Evolutionary conservation across 2,113 vertebrate species (phyloP).

Genomic region (Uria lomvia): DNA sequence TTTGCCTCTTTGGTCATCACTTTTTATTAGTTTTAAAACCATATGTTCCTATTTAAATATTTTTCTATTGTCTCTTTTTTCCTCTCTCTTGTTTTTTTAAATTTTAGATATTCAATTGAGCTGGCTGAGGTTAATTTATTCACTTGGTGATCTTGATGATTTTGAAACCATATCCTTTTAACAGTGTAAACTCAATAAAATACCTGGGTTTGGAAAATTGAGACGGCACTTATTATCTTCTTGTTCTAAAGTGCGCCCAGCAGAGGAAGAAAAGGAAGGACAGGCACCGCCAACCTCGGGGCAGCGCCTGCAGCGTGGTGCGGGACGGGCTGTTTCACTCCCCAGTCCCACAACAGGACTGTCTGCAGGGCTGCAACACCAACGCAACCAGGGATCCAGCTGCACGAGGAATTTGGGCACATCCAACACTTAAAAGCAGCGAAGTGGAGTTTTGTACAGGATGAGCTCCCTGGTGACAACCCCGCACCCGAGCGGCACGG

Average conservation of each 20-base stretch:
- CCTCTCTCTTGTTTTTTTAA: not conserved
- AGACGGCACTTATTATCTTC: not conserved
- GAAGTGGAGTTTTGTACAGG: not conserved
- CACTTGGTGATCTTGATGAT: not conserved
- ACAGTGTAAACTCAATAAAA: not conserved
- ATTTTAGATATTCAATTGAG: not conserved
- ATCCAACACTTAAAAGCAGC: not conserved
- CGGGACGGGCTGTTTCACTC: too few species aligned
- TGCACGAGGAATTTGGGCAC: not conserved
- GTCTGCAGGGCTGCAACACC: accelerated
- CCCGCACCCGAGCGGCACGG: accelerated
- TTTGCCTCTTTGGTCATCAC: not conserved
- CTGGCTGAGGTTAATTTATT: not conserved
- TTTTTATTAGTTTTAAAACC: not conserved
- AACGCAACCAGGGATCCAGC: not conserved
- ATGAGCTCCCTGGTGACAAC: not conserved
- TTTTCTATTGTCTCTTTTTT: not conserved
- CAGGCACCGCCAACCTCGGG: accelerated
- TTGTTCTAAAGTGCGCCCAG: not conserved
- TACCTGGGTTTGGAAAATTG: not conserved
- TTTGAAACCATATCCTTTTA: not conserved
- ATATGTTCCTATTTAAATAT: not conserved
- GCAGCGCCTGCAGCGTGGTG: not conserved
- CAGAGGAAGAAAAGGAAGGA: not conserved
- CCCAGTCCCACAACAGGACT: accelerated